These are phyloP conservation scores for Myoxocephalus aenaeus DNA, from an alignment of 2,797 vertebrate genomes.

Conservation along the genomic window DNA sequence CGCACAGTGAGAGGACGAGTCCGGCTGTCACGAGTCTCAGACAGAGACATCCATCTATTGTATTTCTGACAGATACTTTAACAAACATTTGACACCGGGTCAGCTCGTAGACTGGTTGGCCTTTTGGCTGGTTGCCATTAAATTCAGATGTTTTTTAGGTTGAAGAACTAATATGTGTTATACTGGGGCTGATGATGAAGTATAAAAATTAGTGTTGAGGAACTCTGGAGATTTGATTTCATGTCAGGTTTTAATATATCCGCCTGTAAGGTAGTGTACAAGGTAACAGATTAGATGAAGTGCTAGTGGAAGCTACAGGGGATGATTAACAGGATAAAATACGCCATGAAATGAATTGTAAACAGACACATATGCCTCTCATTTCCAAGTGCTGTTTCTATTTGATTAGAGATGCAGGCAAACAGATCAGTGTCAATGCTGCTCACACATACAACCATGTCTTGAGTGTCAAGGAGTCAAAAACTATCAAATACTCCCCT, in stretches of 20 bases:
- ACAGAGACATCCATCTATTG: conserved; percentile 37
- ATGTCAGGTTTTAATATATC: conserved; percentile 37
- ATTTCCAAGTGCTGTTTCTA: conserved; percentile 24
- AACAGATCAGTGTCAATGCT: conserved; percentile 24
- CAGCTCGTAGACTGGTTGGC: background rate
- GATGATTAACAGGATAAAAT: conserved; percentile 46
- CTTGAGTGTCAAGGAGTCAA: conserved; percentile 15
- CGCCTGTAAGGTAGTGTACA: conserved; percentile 28
- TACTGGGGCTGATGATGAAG: background rate
- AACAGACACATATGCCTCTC: conserved; percentile 43
- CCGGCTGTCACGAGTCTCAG: conserved; percentile 32
- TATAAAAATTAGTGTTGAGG: background rate
- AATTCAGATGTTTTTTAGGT: background rate
- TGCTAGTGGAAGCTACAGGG: conserved; percentile 24
- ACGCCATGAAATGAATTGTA: conserved; percentile 48
- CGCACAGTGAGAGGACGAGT: conserved; percentile 9
- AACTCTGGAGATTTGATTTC: conserved; percentile 17
- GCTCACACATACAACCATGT: background rate
- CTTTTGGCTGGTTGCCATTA: background rate
- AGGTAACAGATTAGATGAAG: conserved; percentile 47
- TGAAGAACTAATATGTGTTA: background rate
- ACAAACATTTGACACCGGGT: background rate
- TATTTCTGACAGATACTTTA: background rate
- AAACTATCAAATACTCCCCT: conserved; percentile 15
- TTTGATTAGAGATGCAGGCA: conserved; percentile 38